These are phyloP conservation scores for Thinocorus orbignyianus DNA, from an alignment of 2,113 vertebrate species.

Conservation along the genomic window DNA sequence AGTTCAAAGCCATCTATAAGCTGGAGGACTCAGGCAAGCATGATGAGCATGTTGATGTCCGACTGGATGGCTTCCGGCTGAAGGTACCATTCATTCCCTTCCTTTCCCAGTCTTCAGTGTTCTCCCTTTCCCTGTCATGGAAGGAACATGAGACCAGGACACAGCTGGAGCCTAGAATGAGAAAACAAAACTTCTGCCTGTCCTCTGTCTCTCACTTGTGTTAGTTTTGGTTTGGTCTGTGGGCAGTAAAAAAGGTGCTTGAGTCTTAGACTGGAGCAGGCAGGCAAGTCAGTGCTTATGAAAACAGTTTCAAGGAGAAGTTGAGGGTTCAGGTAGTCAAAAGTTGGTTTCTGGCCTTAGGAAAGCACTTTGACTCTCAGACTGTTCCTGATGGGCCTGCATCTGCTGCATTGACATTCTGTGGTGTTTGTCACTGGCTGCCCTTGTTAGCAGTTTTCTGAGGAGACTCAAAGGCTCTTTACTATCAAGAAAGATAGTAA, in stretches of 20 bases:
- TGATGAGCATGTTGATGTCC: constrained; percentile 89
- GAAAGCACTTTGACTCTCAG: not conserved
- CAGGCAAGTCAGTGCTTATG: not conserved
- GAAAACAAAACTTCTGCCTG: not conserved
- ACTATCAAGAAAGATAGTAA: no score
- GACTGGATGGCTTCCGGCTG: constrained; percentile 85
- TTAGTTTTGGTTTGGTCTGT: not conserved
- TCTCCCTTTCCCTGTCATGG: not conserved
- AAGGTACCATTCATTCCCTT: constrained; percentile 76
- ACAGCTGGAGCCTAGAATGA: not conserved
- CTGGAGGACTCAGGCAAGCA: constrained; percentile 84
- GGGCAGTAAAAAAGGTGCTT: not conserved
- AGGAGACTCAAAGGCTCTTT: not conserved
- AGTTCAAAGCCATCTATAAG: constrained; percentile 95
- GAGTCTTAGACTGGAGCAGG: not conserved
- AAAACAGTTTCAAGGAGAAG: not conserved
- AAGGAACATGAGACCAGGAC: not conserved
- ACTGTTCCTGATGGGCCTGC: fast-evolving
- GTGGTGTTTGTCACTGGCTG: not conserved
- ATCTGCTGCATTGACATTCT: not conserved
- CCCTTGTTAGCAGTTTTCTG: not conserved
- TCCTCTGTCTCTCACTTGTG: not conserved
- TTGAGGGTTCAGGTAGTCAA: not conserved
- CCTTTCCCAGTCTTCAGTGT: not conserved
- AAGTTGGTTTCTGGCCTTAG: not conserved